These are phyloP conservation scores for Anthoscopus minutus DNA, from an alignment of 2,113 vertebrate genomes.

Conservation along the genomic window DNA sequence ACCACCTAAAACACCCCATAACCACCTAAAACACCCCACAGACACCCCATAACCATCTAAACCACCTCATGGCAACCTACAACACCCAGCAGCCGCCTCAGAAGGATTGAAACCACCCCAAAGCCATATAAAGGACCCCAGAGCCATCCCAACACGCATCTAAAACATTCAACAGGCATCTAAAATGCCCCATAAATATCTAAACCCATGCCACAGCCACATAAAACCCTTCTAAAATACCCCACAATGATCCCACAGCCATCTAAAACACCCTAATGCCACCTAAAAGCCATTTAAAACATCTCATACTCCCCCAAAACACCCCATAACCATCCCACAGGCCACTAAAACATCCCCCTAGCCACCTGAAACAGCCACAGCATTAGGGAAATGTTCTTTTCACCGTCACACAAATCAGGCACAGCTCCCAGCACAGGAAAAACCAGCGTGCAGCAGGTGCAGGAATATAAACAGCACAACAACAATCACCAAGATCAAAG, in stretches of 20 bases:
- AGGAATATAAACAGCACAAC: not conserved
- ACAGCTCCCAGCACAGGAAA: not conserved
- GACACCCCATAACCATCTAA: not conserved
- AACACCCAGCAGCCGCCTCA: not conserved
- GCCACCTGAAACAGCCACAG: not conserved
- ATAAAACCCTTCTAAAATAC: not conserved
- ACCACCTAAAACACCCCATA: not conserved
- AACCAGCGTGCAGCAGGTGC: not conserved
- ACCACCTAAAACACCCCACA: not conserved
- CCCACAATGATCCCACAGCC: rapidly evolving
- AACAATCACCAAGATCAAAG: not conserved
- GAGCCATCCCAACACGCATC: not conserved
- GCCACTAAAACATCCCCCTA: rapidly evolving
- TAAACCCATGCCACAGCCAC: not conserved
- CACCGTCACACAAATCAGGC: not conserved
- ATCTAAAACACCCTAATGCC: not conserved
- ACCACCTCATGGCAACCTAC: not conserved
- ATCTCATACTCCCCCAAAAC: not conserved
- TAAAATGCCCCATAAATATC: not conserved
- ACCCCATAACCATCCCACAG: not conserved
- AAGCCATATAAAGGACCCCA: not conserved
- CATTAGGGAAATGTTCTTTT: not conserved
- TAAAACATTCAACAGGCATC: not conserved
- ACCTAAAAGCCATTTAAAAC: not conserved
- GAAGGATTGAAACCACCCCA: not conserved